phyloP scores from a whole-genome alignment of 1,140 invertebrate genomes.

The Bicyclus anynana region DNA sequence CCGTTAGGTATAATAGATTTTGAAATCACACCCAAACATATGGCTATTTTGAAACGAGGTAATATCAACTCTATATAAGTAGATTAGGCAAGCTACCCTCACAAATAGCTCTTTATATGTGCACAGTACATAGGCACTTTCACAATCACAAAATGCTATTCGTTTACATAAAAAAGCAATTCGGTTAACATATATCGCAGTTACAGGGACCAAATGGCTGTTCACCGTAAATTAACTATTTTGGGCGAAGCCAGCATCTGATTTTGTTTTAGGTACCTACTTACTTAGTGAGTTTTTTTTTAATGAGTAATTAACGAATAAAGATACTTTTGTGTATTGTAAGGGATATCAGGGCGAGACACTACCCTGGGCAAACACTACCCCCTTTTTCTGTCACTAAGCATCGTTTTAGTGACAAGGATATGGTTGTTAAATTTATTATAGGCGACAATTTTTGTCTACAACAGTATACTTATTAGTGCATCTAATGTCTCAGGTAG shows the following conservation, averaged over 20 bases:
- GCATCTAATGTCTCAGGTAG: too few species aligned
- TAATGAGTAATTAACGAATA: too few species aligned
- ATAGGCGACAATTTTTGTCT: too few species aligned
- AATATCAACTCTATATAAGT: constrained; percentile 27
- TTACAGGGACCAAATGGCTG: constrained; percentile 33
- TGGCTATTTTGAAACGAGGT: neutral
- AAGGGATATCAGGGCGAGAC: too few species aligned
- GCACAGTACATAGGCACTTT: constrained; percentile 21
- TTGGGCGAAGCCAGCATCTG: neutral
- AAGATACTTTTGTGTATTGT: too few species aligned
- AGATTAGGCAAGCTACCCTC: constrained; percentile 3
- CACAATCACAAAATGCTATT: constrained; percentile 29
- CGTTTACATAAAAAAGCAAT: constrained; percentile 65
- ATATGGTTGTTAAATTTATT: too few species aligned
- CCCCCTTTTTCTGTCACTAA: too few species aligned
- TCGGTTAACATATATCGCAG: constrained; percentile 47
- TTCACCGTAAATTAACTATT: constrained; percentile 41
- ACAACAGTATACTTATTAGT: too few species aligned
- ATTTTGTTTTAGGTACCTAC: constrained; percentile 11
- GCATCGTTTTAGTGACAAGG: too few species aligned
- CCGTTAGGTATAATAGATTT: too few species aligned
- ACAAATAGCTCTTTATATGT: constrained; percentile 1
- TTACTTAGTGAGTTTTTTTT: neutral
- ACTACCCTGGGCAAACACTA: too few species aligned
- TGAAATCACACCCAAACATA: too few species aligned